Evolutionary conservation across 1,140 invertebrate species (phyloP).

Genomic region (Sesamia nonagrioides): DNA sequence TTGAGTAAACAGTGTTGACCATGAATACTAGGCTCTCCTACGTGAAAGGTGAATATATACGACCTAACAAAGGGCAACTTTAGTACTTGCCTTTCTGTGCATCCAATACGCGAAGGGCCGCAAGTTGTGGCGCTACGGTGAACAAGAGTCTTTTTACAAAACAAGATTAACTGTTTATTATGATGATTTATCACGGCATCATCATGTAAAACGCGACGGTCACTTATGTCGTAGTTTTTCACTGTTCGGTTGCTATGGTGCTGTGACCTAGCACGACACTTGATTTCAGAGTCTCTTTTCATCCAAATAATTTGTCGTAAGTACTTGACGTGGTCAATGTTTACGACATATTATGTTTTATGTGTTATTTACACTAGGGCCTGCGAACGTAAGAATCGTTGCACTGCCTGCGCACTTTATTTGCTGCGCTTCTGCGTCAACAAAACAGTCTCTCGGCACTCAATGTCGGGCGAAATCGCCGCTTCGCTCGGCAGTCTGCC

Average conservation of each 20-base stretch:
- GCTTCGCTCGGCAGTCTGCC: constrained; percentile 64
- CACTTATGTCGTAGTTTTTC: constrained; percentile 83
- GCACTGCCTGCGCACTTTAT: constrained; percentile 83
- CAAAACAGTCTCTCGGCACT: constrained; percentile 70
- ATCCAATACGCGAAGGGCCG: constrained; percentile 83
- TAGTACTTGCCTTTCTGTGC: constrained; percentile 85
- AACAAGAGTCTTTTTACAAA: constrained; percentile 71
- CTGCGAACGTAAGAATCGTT: constrained; percentile 84
- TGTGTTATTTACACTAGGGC: constrained; percentile 85
- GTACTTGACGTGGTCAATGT: constrained; percentile 65
- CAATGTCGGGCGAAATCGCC: constrained; percentile 64
- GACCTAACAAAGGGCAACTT: constrained; percentile 77
- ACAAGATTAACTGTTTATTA: constrained; percentile 61
- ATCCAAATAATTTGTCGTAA: constrained; percentile 61
- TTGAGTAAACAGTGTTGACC: constrained; percentile 63
- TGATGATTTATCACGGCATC: constrained; percentile 76
- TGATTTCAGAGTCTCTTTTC: constrained; percentile 48
- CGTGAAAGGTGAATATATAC: constrained; percentile 66
- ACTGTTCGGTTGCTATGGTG: constrained; percentile 74
- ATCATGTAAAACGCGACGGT: constrained; percentile 77
- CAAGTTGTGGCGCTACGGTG: constrained; percentile 74
- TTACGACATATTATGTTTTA: constrained; percentile 77
- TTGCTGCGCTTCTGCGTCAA: constrained; percentile 84
- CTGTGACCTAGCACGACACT: constrained; percentile 71
- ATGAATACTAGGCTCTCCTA: constrained; percentile 62